Evolutionary conservation across 2,113 vertebrate species (phyloP).

Genomic region (Azemiops feae): DNA sequence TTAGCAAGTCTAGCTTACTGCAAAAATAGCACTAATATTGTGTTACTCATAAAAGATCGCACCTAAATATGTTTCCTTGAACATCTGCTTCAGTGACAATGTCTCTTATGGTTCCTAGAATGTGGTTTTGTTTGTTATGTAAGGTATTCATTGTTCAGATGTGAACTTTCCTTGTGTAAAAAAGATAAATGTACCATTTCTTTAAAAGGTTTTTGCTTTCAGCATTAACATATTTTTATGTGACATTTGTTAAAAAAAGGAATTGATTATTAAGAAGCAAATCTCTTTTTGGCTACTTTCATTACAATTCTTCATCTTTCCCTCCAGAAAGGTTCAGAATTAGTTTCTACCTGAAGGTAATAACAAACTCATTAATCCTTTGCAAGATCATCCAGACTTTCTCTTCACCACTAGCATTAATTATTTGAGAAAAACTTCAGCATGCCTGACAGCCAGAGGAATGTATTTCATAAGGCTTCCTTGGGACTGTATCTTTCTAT

Average conservation of each 20-base stretch:
- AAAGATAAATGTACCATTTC: not conserved
- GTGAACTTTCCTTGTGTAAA: not conserved
- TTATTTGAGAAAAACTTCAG: conserved; percentile 11
- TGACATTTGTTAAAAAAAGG: not conserved
- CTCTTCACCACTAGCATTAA: conserved; percentile 36
- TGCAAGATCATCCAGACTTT: conserved; percentile 22
- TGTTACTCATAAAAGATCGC: not conserved
- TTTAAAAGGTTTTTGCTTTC: not conserved
- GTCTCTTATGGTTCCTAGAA: not conserved
- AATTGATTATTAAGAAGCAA: accelerated
- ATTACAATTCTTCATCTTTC: conserved; percentile 12
- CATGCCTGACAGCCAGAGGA: conserved; percentile 4
- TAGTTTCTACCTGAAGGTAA: not conserved
- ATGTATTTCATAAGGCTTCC: conserved; percentile 19
- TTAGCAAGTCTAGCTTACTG: not conserved
- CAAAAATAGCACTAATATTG: not conserved
- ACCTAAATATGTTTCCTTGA: not conserved
- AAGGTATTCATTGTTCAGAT: not conserved
- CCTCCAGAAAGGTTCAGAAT: conserved; percentile 12
- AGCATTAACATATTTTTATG: not conserved
- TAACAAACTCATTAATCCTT: conserved; percentile 31
- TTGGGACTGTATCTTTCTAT: conserved; percentile 28
- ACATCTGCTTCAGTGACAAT: not conserved
- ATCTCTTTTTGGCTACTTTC: conserved; percentile 24
- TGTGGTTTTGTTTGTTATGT: not conserved